phyloP scores from a whole-genome alignment of 2,113 vertebrate genomes.

The Coryphaenoides rupestris region DNA sequence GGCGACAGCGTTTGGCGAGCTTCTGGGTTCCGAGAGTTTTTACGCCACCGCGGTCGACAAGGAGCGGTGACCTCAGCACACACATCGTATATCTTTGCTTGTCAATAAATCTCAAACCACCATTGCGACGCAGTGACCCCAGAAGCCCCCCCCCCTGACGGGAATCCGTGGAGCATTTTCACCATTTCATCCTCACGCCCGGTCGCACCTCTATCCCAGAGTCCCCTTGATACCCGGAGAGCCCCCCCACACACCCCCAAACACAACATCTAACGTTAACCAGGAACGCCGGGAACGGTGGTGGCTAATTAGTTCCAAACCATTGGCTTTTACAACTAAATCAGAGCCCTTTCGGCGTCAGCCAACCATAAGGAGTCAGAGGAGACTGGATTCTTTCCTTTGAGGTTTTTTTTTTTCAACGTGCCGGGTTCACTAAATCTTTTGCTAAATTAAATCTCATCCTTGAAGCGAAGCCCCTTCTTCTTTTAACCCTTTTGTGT shows the following conservation, averaged over 20 bases:
- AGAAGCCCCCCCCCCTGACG: neutral
- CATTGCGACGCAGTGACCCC: too few species aligned
- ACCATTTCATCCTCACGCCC: constrained; percentile 15
- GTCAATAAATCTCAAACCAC: too few species aligned
- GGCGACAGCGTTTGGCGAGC: too few species aligned
- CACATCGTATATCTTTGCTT: too few species aligned
- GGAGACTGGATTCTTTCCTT: constrained; percentile 32
- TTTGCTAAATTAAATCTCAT: constrained; percentile 56
- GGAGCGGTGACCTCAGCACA: too few species aligned
- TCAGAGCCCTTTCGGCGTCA: constrained; percentile 31
- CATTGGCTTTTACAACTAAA: constrained; percentile 37
- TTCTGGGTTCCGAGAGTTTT: too few species aligned
- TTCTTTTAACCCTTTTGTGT: constrained; percentile 45
- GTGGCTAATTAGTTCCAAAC: constrained; percentile 50
- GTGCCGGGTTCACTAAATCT: constrained; percentile 52
- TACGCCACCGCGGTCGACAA: too few species aligned
- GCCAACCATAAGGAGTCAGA: constrained; percentile 36
- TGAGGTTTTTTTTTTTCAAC: neutral
- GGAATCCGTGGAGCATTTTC: neutral
- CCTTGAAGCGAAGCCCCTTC: constrained; percentile 32
- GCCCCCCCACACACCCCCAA: constrained; percentile 9
- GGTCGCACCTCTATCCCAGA: constrained; percentile 12
- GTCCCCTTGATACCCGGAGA: constrained; percentile 14
- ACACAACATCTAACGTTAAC: constrained; percentile 24
- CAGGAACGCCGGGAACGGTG: constrained; percentile 36